A percentile compares a stretch with the other conserved stretches of the same genome.
Conservation (phyloP, 2,888 invertebrate genomes). For the Mayetiola destructor region DNA sequence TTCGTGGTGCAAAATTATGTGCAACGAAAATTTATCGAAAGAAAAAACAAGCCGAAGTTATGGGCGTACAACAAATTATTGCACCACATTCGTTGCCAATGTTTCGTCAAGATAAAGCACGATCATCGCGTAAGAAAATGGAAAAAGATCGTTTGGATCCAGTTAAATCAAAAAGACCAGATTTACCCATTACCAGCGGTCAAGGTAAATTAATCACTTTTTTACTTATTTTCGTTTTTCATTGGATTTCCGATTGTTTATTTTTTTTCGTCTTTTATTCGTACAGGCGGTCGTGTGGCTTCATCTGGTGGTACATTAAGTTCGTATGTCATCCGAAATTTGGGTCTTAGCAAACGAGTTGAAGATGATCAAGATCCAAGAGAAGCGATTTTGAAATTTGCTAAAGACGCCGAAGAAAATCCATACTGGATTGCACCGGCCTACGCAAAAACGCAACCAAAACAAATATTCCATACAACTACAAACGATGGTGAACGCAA, state of each 20-base stretch:
- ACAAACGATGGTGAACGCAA: background rate
- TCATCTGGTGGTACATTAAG: slow-evolving; percentile 91
- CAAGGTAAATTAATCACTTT: background rate
- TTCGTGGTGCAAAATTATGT: slow-evolving; percentile 82
- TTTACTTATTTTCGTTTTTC: background rate
- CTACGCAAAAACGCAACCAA: slow-evolving; percentile 78
- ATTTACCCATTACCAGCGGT: slow-evolving; percentile 69
- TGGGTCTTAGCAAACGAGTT: slow-evolving; percentile 82
- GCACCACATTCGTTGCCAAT: slow-evolving; percentile 92
- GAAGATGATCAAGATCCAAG: slow-evolving; percentile 93
- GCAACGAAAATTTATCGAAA: slow-evolving; percentile 67
- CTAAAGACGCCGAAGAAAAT: slow-evolving; percentile 89
- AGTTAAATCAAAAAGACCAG: slow-evolving; percentile 65
- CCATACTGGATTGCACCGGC: slow-evolving; percentile 95
- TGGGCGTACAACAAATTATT: slow-evolving; percentile 83
- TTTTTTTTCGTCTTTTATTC: slow-evolving; percentile 27
- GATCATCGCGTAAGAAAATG: slow-evolving; percentile 77
- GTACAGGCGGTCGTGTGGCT: slow-evolving; percentile 72
- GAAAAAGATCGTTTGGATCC: slow-evolving; percentile 84
- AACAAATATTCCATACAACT: slow-evolving; percentile 52
- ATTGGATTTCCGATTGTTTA: slow-evolving; percentile 7
- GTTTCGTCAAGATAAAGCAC: slow-evolving; percentile 81
- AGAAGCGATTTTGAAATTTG: slow-evolving; percentile 86
- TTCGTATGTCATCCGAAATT: slow-evolving; percentile 88
- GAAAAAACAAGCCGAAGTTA: slow-evolving; percentile 68